phyloP scores from a whole-genome alignment of 2,888 invertebrate species.

The Hirtodrosophila confusa region DNA sequence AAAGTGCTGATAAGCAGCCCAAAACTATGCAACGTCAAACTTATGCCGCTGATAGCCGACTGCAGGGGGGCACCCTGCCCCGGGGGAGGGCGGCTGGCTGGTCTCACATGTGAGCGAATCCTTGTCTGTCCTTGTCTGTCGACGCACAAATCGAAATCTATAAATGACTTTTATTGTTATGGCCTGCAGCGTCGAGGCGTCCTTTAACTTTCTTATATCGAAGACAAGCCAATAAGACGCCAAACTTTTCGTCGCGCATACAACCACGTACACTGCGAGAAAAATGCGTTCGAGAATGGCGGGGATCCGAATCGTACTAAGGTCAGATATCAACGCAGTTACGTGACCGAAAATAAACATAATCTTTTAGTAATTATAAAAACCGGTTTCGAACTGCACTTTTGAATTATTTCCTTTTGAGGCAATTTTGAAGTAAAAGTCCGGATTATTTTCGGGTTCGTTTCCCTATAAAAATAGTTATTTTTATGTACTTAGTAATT shows the following conservation, averaged over 20 bases:
- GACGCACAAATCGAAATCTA: constrained; percentile 74
- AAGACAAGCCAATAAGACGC: constrained; percentile 59
- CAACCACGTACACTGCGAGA: constrained; percentile 5
- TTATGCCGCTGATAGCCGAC: constrained; percentile 43
- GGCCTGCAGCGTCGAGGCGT: constrained; percentile 59
- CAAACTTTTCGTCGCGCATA: constrained; percentile 55
- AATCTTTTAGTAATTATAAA: too few relatives aligned
- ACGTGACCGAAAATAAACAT: too few relatives aligned
- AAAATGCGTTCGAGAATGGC: too few relatives aligned
- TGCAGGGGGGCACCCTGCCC: constrained; percentile 4
- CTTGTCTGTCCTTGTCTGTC: background rate
- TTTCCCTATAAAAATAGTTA: too few relatives aligned
- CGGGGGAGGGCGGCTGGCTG: constrained; percentile 9
- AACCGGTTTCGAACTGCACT: too few relatives aligned
- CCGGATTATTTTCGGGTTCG: too few relatives aligned
- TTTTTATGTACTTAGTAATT: too few relatives aligned
- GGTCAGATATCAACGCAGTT: too few relatives aligned
- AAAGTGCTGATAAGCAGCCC: constrained; percentile 74
- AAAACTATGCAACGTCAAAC: constrained; percentile 70
- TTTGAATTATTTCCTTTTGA: too few relatives aligned
- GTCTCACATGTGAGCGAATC: constrained; percentile 24
- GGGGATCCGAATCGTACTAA: too few relatives aligned
- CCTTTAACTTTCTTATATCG: constrained; percentile 27
- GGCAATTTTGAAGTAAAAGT: too few relatives aligned
- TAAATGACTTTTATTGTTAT: constrained; percentile 80